phyloP scores from a whole-genome alignment of 2,797 vertebrate species.

The Sebastes vulpes region DNA sequence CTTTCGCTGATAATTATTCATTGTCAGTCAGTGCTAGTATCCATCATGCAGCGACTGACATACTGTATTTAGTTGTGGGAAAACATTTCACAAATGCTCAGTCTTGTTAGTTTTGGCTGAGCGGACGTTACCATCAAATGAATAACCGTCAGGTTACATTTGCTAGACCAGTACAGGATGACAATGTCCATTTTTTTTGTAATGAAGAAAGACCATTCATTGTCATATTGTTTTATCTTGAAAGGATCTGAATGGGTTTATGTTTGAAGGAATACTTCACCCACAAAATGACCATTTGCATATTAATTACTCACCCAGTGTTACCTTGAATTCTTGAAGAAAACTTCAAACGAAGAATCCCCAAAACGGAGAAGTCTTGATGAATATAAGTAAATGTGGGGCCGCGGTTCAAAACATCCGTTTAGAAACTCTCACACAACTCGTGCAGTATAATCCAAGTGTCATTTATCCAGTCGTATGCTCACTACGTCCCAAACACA shows the following conservation, averaged over 20 bases:
- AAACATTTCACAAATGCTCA: constrained; percentile 24
- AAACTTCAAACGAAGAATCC: not conserved
- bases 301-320: not conserved
- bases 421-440: not conserved
- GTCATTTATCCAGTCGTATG: not conserved
- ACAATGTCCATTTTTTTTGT: not conserved
- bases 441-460: not conserved
- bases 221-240: not conserved
- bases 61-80: constrained; percentile 6
- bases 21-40: constrained; percentile 21
- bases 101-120: constrained; percentile 18
- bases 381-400: not conserved
- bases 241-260: not conserved
- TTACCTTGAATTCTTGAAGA: not conserved
- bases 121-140: not conserved
- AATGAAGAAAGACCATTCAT: not conserved
- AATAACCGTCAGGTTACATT: constrained; percentile 33
- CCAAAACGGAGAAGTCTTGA: not conserved
- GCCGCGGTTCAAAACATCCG: not conserved
- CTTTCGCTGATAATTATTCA: constrained; percentile 39
- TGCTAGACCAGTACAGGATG: not conserved
- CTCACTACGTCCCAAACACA: not conserved
- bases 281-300: not conserved
- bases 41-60: constrained; percentile 1
- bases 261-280: not conserved